These are phyloP conservation scores for Drosophila niveifrons DNA, from an alignment of 2,888 invertebrate genomes.

Conservation along the genomic window DNA sequence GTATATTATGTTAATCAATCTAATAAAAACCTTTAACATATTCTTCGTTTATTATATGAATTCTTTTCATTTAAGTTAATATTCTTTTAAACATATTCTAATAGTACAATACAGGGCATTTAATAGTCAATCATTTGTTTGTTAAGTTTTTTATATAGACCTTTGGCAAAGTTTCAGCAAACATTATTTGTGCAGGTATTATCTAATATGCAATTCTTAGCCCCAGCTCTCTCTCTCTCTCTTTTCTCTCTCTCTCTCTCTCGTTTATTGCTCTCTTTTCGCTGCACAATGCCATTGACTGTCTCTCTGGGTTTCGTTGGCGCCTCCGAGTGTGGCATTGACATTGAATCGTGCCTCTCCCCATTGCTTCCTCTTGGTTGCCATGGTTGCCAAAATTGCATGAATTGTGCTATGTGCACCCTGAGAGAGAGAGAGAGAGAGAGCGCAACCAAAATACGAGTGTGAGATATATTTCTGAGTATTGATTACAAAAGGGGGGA, in stretches of 20 bases:
- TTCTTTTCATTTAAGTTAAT: neutral
- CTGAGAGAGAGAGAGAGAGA: neutral
- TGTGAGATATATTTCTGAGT: conserved; percentile 22
- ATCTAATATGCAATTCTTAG: conserved; percentile 51
- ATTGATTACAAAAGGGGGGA: conserved; percentile 52
- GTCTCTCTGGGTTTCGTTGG: conserved; percentile 12
- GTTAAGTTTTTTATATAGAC: conserved; percentile 34
- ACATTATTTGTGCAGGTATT: conserved; percentile 32
- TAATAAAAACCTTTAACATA: neutral
- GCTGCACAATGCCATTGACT: conserved; percentile 16
- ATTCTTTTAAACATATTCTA: neutral
- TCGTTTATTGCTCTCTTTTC: neutral
- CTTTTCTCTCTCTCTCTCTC: neutral
- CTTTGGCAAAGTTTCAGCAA: conserved; percentile 53
- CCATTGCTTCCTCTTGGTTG: conserved; percentile 30
- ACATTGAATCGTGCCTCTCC: conserved; percentile 24
- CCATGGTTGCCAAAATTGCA: conserved; percentile 49
- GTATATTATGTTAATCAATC: neutral
- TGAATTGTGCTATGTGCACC: conserved; percentile 28
- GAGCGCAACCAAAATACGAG: neutral
- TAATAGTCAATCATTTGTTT: neutral
- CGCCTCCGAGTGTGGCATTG: conserved; percentile 24
- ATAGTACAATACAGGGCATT: neutral
- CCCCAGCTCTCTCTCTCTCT: neutral
- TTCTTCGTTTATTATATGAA: neutral